Base-by-base conservation (phyloP, 1,140 invertebrate genomes). In the Drosophila obscura region DNA sequence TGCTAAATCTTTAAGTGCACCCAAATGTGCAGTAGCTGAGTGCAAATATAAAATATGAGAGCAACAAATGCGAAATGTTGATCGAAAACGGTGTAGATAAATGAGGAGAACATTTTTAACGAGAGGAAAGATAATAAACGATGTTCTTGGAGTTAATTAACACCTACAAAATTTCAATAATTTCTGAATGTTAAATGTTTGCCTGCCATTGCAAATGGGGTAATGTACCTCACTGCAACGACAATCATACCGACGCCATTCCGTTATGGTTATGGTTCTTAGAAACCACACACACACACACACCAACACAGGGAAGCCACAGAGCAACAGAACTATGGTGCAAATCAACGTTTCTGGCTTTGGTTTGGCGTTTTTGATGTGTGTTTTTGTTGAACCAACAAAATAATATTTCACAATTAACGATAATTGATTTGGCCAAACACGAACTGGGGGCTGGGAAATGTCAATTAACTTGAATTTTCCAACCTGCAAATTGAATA, bases 331-430 rank as follows among this genome's bases (percentile, higher is more conserved):
- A 53, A 81, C 64, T 77, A 16, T 77, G 77, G 56, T 64, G 65
- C 68, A n/a, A n/a, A n/a, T n/a, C n/a, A n/a, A 87, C 64, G 59
- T 75, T 75, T 75, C 50, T 44, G 13, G 55, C 67, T 77, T 77
- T 16, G 31, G 55, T 77, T 77, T 16, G 31, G 55, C 19, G 41
- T 51, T 35, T 41, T 44, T 9, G 28, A 26, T 35, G 46, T 51
- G 50, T 53, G 62, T 44, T 57, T 56, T 74, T 44, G 72, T 28
- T 66, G 46, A 41, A 9, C 31, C 60, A 84, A 65, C 65, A 68
- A 53, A 76, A 84, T 80, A 84, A 84, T 84, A 87, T 74, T 87
- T 81, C 56, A 73, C 82, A 80, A 81, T 84, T 85, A 85, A 87
- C 77, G 63, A 77, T 84, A 87, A 84, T 84, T 84, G 82, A 73